Base-by-base conservation (phyloP, 2,113 vertebrate genomes). In the Peromyscus leucopus region DNA sequence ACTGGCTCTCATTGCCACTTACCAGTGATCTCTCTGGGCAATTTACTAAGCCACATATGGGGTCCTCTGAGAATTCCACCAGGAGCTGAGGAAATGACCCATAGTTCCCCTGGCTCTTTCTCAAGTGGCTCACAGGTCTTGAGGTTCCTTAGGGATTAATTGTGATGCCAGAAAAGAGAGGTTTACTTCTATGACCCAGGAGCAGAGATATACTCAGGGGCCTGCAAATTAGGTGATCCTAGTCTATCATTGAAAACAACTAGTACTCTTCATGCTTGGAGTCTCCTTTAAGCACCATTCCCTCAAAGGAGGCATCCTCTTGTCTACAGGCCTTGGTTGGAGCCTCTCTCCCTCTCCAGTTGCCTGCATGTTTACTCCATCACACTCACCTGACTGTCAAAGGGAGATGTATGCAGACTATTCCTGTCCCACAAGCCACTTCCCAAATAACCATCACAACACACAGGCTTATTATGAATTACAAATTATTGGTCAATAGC, bases 61-160 rank as follows among this genome's bases (percentile, higher is more conserved):
- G 59, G 7, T 94, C 51, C 80, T 90, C 16, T 17, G 85, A 94
- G 84, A 90, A 57, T 36, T 55, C 61, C 39, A 21, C 36, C 57
- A 92, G n/a, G 36, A 82, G 33, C 57, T 48, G 36, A 87, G 79
- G 85, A 61, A 85, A 48, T 67, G 36, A 76, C 21, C 59, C 24
- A 10, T 0, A 7, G 59, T 13, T 51, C 24, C 55, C 71, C 22
- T 7, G 42, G 83, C 15, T 79, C 26, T 17, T 83, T 94, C 36
- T 96, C 71, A 76, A 17, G 87, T 8, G 61, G 55, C 46, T 97
- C n/a, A 33, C 0, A 67, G 90, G 39, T 33, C 36, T 42, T 19
- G 24, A 75, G 36, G n/a, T 80, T 95, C 72, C 92, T 31, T 55
- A 65, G 95, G 93, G 78, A 95, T 86, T 83, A 93, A 95, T 95